Percentiles rank a stretch among this genome's conserved stretches.
These are phyloP conservation scores for Centropyge bicolor DNA, from an alignment of 2,797 vertebrate species.

Conservation along the genomic window DNA sequence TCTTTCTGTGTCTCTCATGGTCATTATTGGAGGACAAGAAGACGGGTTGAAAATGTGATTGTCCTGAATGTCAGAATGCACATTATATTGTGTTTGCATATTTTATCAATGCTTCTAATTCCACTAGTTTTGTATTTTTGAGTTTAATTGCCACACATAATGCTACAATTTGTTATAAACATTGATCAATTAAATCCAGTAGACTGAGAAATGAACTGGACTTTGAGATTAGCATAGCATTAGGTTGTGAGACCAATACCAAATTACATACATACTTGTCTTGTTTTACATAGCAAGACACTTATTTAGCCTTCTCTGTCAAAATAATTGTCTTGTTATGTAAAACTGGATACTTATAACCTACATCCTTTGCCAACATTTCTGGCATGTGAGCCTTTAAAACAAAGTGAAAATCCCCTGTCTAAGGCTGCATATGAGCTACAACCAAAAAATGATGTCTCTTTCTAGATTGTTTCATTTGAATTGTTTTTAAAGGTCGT, in stretches of 20 bases:
- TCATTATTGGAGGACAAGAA: constrained; percentile 11
- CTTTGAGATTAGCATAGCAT: not conserved
- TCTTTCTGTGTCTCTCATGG: constrained; percentile 14
- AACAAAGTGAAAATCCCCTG: not conserved
- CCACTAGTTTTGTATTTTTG: not conserved
- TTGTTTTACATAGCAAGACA: too few species aligned
- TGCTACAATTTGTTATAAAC: not conserved
- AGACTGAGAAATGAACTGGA: not conserved
- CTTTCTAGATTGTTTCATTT: not conserved
- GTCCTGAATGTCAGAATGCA: not conserved
- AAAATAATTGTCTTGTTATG: too few species aligned
- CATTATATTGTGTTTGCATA: not conserved
- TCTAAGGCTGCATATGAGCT: not conserved
- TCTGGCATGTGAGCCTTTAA: not conserved
- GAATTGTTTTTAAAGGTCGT: not conserved
- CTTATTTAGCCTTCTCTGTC: too few species aligned
- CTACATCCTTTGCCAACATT: not conserved
- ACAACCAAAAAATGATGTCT: not conserved
- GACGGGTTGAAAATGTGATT: constrained; percentile 3
- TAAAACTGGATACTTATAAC: not conserved
- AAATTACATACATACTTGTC: not conserved
- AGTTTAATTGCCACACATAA: not conserved
- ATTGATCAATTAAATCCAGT: not conserved
- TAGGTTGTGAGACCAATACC: not conserved
- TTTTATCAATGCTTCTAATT: not conserved